Evolutionary conservation across 2,888 invertebrate species (phyloP).

Genomic region (Himalopsyche kuldschensis): DNA sequence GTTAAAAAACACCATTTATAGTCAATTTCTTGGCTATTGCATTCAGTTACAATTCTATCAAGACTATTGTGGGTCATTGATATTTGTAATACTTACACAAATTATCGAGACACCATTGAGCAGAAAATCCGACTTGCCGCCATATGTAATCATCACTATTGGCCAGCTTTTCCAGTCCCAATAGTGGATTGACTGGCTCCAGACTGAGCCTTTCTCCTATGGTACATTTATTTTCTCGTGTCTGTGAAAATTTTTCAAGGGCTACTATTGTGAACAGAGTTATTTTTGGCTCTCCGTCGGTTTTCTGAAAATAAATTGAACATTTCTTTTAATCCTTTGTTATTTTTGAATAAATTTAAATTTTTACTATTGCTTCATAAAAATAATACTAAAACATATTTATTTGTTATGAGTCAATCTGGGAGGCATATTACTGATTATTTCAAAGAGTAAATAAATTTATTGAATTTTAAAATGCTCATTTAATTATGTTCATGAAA

Average conservation of each 20-base stretch:
- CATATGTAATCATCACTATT: constrained; percentile 65
- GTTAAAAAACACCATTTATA: too few relatives aligned
- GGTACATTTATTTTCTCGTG: constrained; percentile 83
- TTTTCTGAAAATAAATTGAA: constrained; percentile 47
- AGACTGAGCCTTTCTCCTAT: constrained; percentile 69
- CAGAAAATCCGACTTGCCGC: constrained; percentile 90
- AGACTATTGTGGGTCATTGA: constrained; percentile 11
- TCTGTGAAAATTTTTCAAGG: constrained; percentile 90
- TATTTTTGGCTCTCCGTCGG: constrained; percentile 70
- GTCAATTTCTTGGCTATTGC: background rate
- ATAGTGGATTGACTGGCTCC: constrained; percentile 66
- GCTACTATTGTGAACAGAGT: constrained; percentile 86
- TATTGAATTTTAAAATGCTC: too few relatives aligned
- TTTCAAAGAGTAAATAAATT: too few relatives aligned
- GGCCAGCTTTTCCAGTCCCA: constrained; percentile 69
- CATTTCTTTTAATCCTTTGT: background rate
- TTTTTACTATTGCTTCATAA: too few relatives aligned
- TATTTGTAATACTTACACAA: constrained; percentile 66
- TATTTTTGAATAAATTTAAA: too few relatives aligned
- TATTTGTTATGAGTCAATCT: too few relatives aligned
- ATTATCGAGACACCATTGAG: constrained; percentile 91
- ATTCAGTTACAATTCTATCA: constrained; percentile 9
- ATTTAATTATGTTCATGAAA: too few relatives aligned
- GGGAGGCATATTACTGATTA: too few relatives aligned
- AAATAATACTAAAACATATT: too few relatives aligned